Evolutionary conservation across 2,888 invertebrate genomes (phyloP).

Genomic region (Lasioglossum malachurum): DNA sequence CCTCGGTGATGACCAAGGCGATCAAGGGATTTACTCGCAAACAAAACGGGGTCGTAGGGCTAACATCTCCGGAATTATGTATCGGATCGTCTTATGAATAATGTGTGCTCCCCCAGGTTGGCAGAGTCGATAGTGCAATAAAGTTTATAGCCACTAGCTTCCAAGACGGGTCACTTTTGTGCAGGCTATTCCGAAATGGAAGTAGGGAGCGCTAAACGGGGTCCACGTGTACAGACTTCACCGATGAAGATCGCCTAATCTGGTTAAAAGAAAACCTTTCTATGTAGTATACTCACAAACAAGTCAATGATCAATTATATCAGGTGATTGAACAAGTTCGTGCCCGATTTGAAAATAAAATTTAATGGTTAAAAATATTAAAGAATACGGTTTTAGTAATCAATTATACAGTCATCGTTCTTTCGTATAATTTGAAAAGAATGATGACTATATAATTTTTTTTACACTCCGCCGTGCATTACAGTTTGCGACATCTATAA

Average conservation of each 20-base stretch:
- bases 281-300: not conserved
- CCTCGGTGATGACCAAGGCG: constrained; percentile 16
- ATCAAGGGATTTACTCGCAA: constrained; percentile 26
- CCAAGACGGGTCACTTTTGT: not conserved
- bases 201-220: not conserved
- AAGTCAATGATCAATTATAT: not conserved
- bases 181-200: not conserved
- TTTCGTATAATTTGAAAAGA: no score
- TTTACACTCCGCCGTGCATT: no score
- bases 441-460: no score
- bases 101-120: not conserved
- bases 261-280: not conserved
- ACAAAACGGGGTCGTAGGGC: not conserved
- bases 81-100: constrained; percentile 16
- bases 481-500: no score
- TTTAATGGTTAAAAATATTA: no score
- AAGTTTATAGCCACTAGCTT: constrained; percentile 8
- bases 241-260: not conserved
- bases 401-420: no score
- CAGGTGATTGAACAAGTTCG: no score
- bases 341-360: no score
- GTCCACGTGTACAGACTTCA: not conserved
- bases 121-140: not conserved
- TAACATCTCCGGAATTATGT: constrained; percentile 6
- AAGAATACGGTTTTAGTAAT: no score